Conservation (phyloP, 1,140 invertebrate species). For the Solenopsis fugax region DNA sequence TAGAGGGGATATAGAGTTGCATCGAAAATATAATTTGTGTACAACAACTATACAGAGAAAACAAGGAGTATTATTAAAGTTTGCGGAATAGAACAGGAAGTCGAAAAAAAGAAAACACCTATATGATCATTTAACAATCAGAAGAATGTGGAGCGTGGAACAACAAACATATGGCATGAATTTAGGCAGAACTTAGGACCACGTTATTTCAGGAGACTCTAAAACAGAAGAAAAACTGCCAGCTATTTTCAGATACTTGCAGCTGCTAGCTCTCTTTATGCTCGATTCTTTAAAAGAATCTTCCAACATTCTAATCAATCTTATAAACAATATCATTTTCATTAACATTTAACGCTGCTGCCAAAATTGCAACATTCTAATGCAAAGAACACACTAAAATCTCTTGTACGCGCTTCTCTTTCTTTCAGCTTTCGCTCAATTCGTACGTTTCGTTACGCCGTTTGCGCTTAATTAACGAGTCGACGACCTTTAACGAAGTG, state of each 20-base stretch:
- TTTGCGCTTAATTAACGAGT: slow-evolving; percentile 9
- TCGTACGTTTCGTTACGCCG: neutral
- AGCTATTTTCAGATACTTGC: neutral
- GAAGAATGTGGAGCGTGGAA: neutral
- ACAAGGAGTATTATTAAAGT: neutral
- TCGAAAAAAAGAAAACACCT: neutral
- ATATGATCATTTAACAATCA: neutral
- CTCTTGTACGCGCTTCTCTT: neutral
- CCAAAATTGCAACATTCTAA: neutral
- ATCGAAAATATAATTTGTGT: neutral
- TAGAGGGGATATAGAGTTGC: neutral
- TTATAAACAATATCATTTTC: neutral
- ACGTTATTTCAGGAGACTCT: neutral
- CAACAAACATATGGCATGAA: neutral
- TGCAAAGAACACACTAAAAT: neutral
- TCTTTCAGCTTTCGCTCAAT: neutral
- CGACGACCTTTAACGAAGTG: neutral
- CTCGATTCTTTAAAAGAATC: slow-evolving; percentile 3
- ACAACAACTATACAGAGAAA: neutral
- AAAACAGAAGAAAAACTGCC: neutral
- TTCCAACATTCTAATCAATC: neutral
- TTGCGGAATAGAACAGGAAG: neutral
- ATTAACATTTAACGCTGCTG: neutral
- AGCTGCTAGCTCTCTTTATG: neutral
- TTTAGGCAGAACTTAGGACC: neutral